A percentile compares a stretch with the other conserved stretches of the same genome.
Evolutionary conservation across 1,140 invertebrate genomes (phyloP).

Genomic region (Eumaeus atala): DNA sequence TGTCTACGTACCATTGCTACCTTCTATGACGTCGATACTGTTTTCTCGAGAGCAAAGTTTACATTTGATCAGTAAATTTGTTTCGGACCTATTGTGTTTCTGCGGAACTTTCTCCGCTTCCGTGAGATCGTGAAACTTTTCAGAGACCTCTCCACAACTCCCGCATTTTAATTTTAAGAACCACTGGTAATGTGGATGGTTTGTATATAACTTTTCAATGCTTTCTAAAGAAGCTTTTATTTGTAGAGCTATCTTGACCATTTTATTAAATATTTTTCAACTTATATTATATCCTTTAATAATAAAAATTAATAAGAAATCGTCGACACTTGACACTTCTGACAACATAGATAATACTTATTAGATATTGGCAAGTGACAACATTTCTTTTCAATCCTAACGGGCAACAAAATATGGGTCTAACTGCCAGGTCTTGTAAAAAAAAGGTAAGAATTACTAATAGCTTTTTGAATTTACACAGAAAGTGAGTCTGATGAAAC

Average conservation of each 20-base stretch:
- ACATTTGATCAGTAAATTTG: slow-evolving; percentile 90
- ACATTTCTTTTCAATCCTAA: too few species aligned
- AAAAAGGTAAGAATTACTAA: too few species aligned
- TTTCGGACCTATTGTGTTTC: slow-evolving; percentile 82
- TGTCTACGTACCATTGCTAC: slow-evolving; percentile 75
- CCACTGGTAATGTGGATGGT: slow-evolving; percentile 79
- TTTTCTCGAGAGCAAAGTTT: slow-evolving; percentile 92
- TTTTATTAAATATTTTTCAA: slow-evolving; percentile 37
- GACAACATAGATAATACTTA: too few species aligned
- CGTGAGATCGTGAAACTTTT: slow-evolving; percentile 87
- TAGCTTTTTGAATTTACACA: too few species aligned
- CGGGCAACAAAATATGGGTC: too few species aligned
- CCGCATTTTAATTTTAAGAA: slow-evolving; percentile 84
- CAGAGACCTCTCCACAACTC: slow-evolving; percentile 86
- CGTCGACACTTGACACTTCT: too few species aligned
- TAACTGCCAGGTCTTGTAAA: too few species aligned
- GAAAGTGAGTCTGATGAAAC: too few species aligned
- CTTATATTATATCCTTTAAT: too few species aligned
- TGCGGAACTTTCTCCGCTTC: slow-evolving; percentile 79
- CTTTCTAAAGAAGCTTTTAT: slow-evolving; percentile 80
- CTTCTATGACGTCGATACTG: slow-evolving; percentile 83
- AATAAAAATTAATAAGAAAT: too few species aligned
- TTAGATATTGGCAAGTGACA: too few species aligned
- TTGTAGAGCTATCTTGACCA: slow-evolving; percentile 82
- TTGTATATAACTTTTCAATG: slow-evolving; percentile 79